Base-by-base conservation (phyloP, 1,140 invertebrate species). In the Apis florea region DNA sequence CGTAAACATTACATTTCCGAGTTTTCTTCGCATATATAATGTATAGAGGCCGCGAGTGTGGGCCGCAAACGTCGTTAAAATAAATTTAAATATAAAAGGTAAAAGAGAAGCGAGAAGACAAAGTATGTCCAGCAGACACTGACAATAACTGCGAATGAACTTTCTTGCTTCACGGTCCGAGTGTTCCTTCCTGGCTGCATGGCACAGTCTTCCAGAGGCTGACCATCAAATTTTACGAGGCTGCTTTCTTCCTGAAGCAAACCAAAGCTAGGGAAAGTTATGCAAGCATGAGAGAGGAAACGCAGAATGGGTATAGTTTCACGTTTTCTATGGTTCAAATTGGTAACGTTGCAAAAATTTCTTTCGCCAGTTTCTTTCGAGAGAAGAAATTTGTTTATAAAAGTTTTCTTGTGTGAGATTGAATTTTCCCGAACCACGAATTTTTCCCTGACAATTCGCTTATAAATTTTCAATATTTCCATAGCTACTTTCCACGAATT, bases 41-140 rank as follows among this genome's bases (percentile, higher is more conserved):
- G 17, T 69, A 59, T 0, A 53, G 26, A 51, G 19, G 54, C 8
- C 26, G 40, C 67, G 82, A 59, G 47, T 47, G 63, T 31, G 68
- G 24, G 51, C 72, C 82, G n/a, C n/a, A 75, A 86, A 74, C 47
- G 76, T 49, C 84, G 86, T 89, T 90, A 82, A 80, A 86, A 86
- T 82, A 85, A 90, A 88, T 90, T 83, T 79, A 78, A 85, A 85
- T 88, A 79, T 81, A 83, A 84, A 88, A 71, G 83, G 75, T 31
- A 47, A 73, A 15, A 15, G 31, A 61, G 26, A 24, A 5, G 24
- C 17, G 47, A 69, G 59, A 47, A 54, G 75, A 47, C 26, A 76
- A 79, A 77, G 56, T 79, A 72, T 56, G 78, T 85, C 71, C 63
- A 81, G 58, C 72, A 82, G 67, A 82, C 75, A 26, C 67, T 56